Evolutionary conservation across 2,888 invertebrate species (phyloP), one percentile per base, ranked within the genome.

Genomic region (Troides helena): DNA sequence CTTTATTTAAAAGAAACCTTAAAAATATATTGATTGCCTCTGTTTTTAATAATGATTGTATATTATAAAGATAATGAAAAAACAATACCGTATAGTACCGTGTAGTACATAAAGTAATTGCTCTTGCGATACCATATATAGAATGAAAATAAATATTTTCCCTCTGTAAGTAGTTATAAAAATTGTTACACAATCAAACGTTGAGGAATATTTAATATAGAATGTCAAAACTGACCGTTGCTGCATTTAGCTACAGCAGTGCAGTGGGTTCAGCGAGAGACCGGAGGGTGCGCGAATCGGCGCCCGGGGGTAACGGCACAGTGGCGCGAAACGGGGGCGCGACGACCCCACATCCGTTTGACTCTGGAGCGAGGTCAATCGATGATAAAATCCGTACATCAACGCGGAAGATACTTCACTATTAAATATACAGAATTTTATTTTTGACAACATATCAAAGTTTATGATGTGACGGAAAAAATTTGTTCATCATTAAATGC

Each of bases 331-430:
- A 76, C 76, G 80, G 80, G 83, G 84, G 84, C 82, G 84, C 81
- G 82, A 76, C 84, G 77, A 81, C 82, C 82, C 83, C 85, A 85
- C 85, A 83, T 86, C 85, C 85, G 84, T 77, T 79, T 76, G 75
- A 74, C 78, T 74, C 78, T 74, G 73, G 69, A 73, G 74, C 62
- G 62, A 21, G 62, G 53, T 67, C 61, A 60, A 67, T 50, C 67
- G 56, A 30, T 67, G 61, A 59, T 43, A 46, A 23, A 59, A 59
- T 10, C 65, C 57, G 21, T 58, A 7, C n/a, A 23, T n/a, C 6
- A 58, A 23, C 57, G 23, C 57, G 12, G n/a, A n/a, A 57, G 4
- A 21, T 18, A 58, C 12, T n/a, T n/a, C n/a, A 53, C n/a, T 53
- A 53, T n/a, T 53, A n/a, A 46, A 46, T 10, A 39, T 39, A 39